These are phyloP conservation scores for Anolis carolinensis DNA, from an alignment of 2,113 vertebrate genomes.

Conservation along the genomic window DNA sequence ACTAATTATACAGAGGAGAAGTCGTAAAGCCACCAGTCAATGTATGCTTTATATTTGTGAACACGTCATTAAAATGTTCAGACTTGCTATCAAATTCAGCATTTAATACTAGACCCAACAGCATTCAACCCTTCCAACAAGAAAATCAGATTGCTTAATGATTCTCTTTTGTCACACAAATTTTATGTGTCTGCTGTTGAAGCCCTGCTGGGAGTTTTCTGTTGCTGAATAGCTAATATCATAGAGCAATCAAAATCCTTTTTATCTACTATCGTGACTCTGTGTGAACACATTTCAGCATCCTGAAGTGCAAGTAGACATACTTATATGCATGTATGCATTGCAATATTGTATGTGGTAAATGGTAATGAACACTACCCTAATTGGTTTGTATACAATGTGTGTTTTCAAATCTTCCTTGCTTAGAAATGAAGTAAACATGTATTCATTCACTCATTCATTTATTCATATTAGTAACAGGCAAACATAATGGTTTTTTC, in stretches of 20 bases:
- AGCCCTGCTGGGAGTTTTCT: conserved; percentile 71
- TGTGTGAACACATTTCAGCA: not conserved
- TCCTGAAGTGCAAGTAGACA: not conserved
- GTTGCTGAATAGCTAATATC: conserved; percentile 52
- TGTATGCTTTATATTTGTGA: conserved; percentile 86
- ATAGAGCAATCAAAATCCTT: conserved; percentile 66
- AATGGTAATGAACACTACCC: too few relatives aligned
- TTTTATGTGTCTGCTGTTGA: conserved; percentile 78
- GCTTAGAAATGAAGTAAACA: too few relatives aligned
- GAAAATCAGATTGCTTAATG: conserved; percentile 84
- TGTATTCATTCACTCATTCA: too few relatives aligned
- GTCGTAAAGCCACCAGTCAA: conserved; percentile 80
- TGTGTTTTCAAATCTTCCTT: too few relatives aligned
- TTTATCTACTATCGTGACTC: conserved; percentile 26
- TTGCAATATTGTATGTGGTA: not conserved
- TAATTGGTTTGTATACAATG: too few relatives aligned
- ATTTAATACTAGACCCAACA: conserved; percentile 81
- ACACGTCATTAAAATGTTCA: conserved; percentile 89
- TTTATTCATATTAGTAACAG: too few relatives aligned
- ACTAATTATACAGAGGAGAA: conserved; percentile 87
- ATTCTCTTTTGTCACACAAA: conserved; percentile 76
- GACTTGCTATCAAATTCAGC: conserved; percentile 84
- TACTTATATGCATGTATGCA: not conserved
- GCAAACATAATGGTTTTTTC: too few relatives aligned
- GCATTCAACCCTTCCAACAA: conserved; percentile 81